Evolutionary conservation across 2,797 vertebrate species (phyloP), one percentile per base, ranked within the genome.

Genomic region (Pseudomugil tenellus): DNA sequence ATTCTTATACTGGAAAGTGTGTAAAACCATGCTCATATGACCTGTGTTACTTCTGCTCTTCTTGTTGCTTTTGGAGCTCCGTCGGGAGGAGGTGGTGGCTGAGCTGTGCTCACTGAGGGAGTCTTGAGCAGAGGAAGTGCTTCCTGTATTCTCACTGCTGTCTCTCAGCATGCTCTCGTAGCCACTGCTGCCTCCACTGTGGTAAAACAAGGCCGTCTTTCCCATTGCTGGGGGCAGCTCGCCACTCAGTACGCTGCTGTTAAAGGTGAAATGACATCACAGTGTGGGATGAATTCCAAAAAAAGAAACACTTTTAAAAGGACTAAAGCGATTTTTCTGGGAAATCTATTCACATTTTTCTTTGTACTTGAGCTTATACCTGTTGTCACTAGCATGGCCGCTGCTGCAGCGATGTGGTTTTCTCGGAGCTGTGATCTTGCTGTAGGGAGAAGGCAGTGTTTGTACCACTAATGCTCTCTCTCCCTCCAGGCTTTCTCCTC

Each of bases 81-180:
- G 89, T 0, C 96, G 92, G 14, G 92, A 89, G 0, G 96, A 97
- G 89, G 95, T 95, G 77, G 92, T 89, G 0, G 96, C 97, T 72
- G 95, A 95, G 91, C 96, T 97, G 89, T 98, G 96, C 82, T 99
- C 98, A 0, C 97, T 99, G 91, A 96, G 95, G 58, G 98, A 99
- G 87, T 99, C 98, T 86, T 97, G 98, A 0, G 98, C 95, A 0
- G 98, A 99, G 16, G 94, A 99, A 17, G 93, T 98, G 1, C 96
- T 96, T 0, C 98, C 98, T 0, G 98, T 99, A 2, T 97, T 97
- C 91, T 99, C 98, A 0, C 98, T 95, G 94, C 98, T 95, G 94
- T 99, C 98, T 35, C 98, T 93, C 69, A 99, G 94, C 96, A 99
- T 96, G 91, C 98, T 99, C 92, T 99, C 98, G 0, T 99, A 99